Percentiles rank a stretch among this genome's conserved stretches.
These are phyloP conservation scores for Lapara coniferarum DNA, from an alignment of 2,888 invertebrate species.

Conservation along the genomic window DNA sequence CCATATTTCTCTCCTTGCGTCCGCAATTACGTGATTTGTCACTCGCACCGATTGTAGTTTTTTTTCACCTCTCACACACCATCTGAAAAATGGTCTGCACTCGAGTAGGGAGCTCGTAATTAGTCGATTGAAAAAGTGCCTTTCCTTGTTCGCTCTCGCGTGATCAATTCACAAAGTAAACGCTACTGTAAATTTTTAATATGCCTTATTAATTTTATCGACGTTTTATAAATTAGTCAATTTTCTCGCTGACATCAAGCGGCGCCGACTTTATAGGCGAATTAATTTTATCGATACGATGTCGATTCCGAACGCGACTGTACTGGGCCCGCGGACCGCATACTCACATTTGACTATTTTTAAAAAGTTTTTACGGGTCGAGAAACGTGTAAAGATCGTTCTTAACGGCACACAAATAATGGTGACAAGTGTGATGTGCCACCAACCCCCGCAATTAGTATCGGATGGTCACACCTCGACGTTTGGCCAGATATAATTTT, in stretches of 20 bases:
- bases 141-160: constrained; percentile 66
- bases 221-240: constrained; percentile 39
- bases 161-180: constrained; percentile 56
- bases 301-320: constrained; percentile 32
- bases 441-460: constrained; percentile 78
- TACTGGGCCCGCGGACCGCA: constrained; percentile 22
- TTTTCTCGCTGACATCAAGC: constrained; percentile 34
- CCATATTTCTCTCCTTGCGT: constrained; percentile 80
- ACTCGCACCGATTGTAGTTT: constrained; percentile 62
- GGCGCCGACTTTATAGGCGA: constrained; percentile 15
- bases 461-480: constrained; percentile 82
- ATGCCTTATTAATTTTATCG: constrained; percentile 36
- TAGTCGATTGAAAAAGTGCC: constrained; percentile 75
- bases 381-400: constrained; percentile 66
- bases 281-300: constrained; percentile 31
- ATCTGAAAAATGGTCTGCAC: constrained; percentile 74
- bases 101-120: constrained; percentile 68
- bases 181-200: constrained; percentile 56
- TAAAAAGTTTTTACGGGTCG: constrained; percentile 65
- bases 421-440: constrained; percentile 55
- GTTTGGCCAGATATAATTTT: constrained; percentile 78
- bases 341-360: constrained; percentile 47
- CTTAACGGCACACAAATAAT: constrained; percentile 73
- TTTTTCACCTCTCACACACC: constrained; percentile 55
- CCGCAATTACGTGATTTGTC: constrained; percentile 83